Percentiles rank a stretch among this genome's conserved stretches.
Conservation (phyloP, 2,113 vertebrate genomes). For the Pygoscelis adeliae region DNA sequence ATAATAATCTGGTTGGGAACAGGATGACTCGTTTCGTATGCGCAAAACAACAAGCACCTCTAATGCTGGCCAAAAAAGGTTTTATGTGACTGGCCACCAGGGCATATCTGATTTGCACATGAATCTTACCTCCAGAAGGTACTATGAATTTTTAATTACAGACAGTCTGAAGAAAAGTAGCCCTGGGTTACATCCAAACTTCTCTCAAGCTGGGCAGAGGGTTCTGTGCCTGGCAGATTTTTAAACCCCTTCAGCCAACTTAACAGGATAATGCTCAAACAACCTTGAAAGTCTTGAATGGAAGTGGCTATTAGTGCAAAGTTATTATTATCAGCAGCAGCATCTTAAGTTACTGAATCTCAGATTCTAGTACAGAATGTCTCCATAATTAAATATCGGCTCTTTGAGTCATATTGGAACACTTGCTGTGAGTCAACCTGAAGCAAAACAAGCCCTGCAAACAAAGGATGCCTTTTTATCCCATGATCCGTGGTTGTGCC, state of each 20-base stretch:
- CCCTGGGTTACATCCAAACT: not conserved
- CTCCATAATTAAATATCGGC: not conserved
- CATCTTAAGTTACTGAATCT: not conserved
- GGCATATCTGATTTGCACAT: not conserved
- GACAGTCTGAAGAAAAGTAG: not conserved
- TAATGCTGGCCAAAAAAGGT: not conserved
- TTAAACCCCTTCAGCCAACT: not conserved
- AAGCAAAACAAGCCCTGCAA: not conserved
- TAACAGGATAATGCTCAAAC: not conserved
- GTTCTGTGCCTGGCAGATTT: not conserved
- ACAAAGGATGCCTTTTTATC: not conserved
- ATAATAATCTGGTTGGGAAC: not conserved
- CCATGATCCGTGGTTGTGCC: not conserved
- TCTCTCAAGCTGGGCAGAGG: not conserved
- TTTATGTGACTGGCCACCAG: not conserved
- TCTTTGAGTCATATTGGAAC: constrained; percentile 40
- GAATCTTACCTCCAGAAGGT: not conserved
- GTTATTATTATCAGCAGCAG: not conserved
- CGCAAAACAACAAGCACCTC: not conserved
- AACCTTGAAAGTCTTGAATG: not conserved
- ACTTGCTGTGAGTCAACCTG: constrained; percentile 38
- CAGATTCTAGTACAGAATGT: not conserved
- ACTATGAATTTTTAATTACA: not conserved
- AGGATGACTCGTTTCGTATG: not conserved
- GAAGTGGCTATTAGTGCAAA: not conserved